Percentiles rank a stretch among this genome's conserved stretches.
phyloP scores from a whole-genome alignment of 1,140 invertebrate species.

The Dryas iulia region DNA sequence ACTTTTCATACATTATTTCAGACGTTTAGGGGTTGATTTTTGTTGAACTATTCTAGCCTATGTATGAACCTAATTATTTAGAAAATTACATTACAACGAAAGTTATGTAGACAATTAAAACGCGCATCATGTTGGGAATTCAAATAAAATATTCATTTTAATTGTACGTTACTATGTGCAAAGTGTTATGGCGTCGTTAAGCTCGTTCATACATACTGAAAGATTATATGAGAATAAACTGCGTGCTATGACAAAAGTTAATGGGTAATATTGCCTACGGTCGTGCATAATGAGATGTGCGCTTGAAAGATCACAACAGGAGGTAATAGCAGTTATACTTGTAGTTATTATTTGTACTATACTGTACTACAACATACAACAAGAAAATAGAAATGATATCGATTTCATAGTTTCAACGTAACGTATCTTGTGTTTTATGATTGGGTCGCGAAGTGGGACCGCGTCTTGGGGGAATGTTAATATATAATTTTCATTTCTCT shows the following conservation, averaged over 20 bases:
- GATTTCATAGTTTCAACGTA: neutral
- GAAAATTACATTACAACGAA: neutral
- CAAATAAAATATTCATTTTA: conserved; percentile 31
- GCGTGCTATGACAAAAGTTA: conserved; percentile 14
- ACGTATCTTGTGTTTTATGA: too few species aligned
- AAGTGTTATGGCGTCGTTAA: conserved; percentile 45
- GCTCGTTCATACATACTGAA: conserved; percentile 26
- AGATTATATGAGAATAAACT: conserved; percentile 35
- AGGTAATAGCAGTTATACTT: conserved; percentile 18
- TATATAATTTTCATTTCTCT: too few species aligned
- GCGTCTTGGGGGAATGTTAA: too few species aligned
- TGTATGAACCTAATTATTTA: too few species aligned
- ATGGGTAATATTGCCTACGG: neutral
- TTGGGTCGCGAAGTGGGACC: too few species aligned
- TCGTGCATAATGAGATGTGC: conserved; percentile 15
- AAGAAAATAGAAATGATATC: neutral
- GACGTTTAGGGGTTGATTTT: too few species aligned
- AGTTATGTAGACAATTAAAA: neutral
- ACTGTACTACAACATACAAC: too few species aligned
- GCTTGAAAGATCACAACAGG: conserved; percentile 23
- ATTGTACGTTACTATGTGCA: conserved; percentile 43
- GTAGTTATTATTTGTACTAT: conserved; percentile 15
- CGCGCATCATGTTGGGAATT: neutral
- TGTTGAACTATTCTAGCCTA: too few species aligned
- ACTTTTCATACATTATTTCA: too few species aligned